phyloP scores from a whole-genome alignment of 2,888 invertebrate species.

The Ochropleura leucogaster region DNA sequence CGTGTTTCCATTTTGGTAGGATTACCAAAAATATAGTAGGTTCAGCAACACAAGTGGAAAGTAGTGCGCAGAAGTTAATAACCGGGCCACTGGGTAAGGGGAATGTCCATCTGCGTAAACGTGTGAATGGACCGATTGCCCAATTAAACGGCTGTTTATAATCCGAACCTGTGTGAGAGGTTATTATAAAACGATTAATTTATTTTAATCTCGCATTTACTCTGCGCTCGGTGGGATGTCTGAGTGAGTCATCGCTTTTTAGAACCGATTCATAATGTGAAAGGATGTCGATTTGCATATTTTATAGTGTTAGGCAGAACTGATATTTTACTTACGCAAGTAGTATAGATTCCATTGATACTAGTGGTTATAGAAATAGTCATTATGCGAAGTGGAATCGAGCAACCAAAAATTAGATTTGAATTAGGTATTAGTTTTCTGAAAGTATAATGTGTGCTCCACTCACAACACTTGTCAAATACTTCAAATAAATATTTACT shows the following conservation, averaged over 20 bases:
- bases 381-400: too few relatives aligned
- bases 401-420: neutral
- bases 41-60: slow-evolving; percentile 56
- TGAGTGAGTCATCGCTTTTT: slow-evolving; percentile 36
- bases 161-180: slow-evolving; percentile 12
- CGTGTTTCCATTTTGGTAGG: slow-evolving; percentile 8
- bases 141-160: slow-evolving; percentile 44
- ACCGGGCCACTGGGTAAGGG: slow-evolving; percentile 67
- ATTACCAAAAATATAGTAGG: slow-evolving; percentile 9
- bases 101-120: slow-evolving; percentile 63
- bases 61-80: slow-evolving; percentile 67
- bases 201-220: slow-evolving; percentile 17
- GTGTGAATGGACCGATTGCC: slow-evolving; percentile 42
- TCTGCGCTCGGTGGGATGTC: neutral
- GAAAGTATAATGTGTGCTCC: slow-evolving; percentile 1
- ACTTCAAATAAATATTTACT: slow-evolving; percentile 16
- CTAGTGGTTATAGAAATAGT: neutral
- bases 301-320: neutral
- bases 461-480: slow-evolving; percentile 5
- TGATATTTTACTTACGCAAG: slow-evolving; percentile 13
- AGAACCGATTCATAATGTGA: slow-evolving; percentile 29
- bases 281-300: slow-evolving; percentile 34
- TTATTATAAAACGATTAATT: slow-evolving; percentile 30
- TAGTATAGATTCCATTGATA: neutral
- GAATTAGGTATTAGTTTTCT: neutral